phyloP scores from a whole-genome alignment of 2,113 vertebrate genomes.

The Falco punctatus region DNA sequence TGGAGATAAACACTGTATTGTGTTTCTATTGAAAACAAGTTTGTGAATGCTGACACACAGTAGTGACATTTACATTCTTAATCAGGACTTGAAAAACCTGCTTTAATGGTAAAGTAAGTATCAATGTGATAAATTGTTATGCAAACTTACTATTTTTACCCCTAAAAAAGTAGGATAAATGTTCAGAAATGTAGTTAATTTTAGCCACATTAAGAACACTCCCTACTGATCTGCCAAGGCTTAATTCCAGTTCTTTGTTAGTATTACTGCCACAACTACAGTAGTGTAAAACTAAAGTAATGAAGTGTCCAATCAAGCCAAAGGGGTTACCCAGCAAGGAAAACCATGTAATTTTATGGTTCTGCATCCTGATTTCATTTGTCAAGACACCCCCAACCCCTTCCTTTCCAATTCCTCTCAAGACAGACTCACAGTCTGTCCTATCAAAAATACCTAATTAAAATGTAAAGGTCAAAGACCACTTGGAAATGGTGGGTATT shows the following conservation, averaged over 20 bases:
- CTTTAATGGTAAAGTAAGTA: constrained; percentile 19
- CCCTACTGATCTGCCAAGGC: not conserved
- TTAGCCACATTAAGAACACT: not conserved
- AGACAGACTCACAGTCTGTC: not conserved
- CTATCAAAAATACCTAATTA: not conserved
- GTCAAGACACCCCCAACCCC: not conserved
- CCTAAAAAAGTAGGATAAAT: constrained; percentile 21
- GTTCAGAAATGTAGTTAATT: constrained; percentile 6
- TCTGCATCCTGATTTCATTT: not conserved
- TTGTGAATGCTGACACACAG: constrained; percentile 48
- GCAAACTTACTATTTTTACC: constrained; percentile 5
- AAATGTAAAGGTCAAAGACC: not conserved
- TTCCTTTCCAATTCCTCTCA: not conserved
- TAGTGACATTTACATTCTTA: constrained; percentile 46
- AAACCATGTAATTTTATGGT: not conserved
- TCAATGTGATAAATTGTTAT: constrained; percentile 49
- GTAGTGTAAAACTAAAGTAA: not conserved
- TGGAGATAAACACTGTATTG: constrained; percentile 29
- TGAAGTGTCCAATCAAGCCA: not conserved
- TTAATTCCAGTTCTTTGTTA: not conserved
- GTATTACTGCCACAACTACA: not conserved
- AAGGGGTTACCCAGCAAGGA: not conserved
- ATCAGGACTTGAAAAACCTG: constrained; percentile 32
- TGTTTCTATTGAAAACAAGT: constrained; percentile 32
- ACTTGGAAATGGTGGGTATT: not conserved